Conservation (phyloP, 2,888 invertebrate genomes). For the Cerastis leucographa region DNA sequence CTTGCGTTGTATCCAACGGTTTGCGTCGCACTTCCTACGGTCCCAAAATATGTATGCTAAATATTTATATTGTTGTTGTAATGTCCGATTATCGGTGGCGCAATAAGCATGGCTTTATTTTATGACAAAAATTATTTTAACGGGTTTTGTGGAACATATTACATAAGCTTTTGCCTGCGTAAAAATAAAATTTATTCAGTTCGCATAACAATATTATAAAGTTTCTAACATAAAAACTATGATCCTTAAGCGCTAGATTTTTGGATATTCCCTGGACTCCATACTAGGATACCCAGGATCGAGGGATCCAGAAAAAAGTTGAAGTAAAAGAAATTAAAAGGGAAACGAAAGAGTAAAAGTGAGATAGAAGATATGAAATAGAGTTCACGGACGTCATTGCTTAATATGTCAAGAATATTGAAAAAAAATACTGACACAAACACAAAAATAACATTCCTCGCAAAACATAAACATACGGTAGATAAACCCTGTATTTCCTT, state of each 20-base stretch:
- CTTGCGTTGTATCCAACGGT: constrained; percentile 37
- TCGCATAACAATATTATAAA: too few species aligned
- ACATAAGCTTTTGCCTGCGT: not conserved
- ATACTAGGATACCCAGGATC: too few species aligned
- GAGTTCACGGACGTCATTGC: rapidly evolving
- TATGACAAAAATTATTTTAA: not conserved
- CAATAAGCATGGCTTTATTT: not conserved
- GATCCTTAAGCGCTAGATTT: too few species aligned
- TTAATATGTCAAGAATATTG: not conserved
- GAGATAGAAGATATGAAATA: not conserved
- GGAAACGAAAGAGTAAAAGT: not conserved
- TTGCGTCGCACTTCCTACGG: constrained; percentile 27
- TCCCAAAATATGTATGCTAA: constrained; percentile 27
- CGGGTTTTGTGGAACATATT: not conserved
- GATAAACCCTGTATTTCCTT: constrained; percentile 10
- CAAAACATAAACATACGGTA: constrained; percentile 12
- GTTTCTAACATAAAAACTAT: too few species aligned
- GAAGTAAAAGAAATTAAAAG: too few species aligned
- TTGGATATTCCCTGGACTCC: too few species aligned
- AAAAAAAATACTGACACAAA: not conserved
- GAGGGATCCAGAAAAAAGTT: too few species aligned
- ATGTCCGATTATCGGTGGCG: constrained; percentile 1
- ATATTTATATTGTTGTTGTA: constrained; percentile 14
- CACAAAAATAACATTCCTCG: not conserved
- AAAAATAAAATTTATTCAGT: too few species aligned